Percentiles rank a stretch among this genome's conserved stretches.
Conservation (phyloP, 2,113 vertebrate genomes). For the Ailuropoda melanoleuca region DNA sequence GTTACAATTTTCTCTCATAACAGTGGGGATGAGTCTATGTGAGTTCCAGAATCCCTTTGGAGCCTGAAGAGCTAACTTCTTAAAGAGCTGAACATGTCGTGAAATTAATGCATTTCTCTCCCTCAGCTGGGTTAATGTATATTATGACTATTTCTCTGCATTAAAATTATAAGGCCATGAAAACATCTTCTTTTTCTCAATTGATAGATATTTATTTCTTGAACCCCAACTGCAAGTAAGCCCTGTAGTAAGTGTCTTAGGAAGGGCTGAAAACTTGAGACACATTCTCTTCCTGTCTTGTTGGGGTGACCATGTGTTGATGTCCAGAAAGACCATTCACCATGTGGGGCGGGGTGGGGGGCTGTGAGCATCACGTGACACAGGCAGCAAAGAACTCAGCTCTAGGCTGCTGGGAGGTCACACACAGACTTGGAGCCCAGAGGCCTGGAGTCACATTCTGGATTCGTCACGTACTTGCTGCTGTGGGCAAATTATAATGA, state of each 20-base stretch:
- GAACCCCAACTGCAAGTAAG: neutral
- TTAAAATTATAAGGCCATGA: neutral
- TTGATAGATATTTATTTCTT: slow-evolving; percentile 30
- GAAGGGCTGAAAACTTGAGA: neutral
- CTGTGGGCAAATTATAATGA: neutral
- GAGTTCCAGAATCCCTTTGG: neutral
- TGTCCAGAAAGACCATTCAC: neutral
- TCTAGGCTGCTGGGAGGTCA: neutral
- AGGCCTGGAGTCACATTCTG: neutral
- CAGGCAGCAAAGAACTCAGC: no score
- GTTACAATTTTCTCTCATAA: slow-evolving; percentile 44
- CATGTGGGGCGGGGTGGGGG: neutral
- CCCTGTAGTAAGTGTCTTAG: neutral
- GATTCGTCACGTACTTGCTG: neutral
- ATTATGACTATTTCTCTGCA: slow-evolving; percentile 35
- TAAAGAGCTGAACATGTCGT: slow-evolving; percentile 18
- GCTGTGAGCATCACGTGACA: accelerated
- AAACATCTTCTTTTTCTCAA: slow-evolving; percentile 6
- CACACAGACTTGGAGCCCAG: neutral
- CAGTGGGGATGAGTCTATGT: neutral
- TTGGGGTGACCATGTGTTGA: neutral
- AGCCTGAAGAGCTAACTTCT: slow-evolving; percentile 40
- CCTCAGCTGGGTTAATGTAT: slow-evolving; percentile 18
- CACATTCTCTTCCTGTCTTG: neutral
- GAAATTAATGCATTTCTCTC: slow-evolving; percentile 51